Conservation (phyloP, 2,113 vertebrate species). For the Nanger granti region DNA sequence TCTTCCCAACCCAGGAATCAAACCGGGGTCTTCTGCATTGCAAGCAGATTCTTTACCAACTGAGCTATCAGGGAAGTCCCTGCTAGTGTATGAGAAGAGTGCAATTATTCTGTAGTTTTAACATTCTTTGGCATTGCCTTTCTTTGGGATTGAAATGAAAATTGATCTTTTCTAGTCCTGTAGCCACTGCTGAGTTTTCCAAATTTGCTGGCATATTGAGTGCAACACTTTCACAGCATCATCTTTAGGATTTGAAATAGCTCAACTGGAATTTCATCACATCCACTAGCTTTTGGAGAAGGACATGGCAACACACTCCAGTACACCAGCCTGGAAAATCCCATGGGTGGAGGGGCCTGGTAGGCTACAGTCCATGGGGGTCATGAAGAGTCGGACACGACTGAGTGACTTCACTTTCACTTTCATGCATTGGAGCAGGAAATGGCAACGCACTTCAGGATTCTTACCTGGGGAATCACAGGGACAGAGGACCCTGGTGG, state of each 20-base stretch:
- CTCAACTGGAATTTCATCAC: neutral
- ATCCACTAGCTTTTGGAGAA: neutral
- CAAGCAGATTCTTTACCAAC: neutral
- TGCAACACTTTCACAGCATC: neutral
- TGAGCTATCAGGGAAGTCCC: neutral
- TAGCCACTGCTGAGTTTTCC: neutral
- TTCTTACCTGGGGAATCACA: no score
- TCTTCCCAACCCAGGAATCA: neutral
- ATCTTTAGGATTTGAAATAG: neutral
- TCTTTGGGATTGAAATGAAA: neutral
- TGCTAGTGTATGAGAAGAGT: neutral
- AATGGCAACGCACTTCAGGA: no score
- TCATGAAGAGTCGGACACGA: no score
- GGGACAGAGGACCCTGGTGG: no score
- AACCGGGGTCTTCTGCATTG: neutral
- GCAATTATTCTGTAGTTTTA: neutral
- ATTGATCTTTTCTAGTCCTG: neutral
- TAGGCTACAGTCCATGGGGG: no score
- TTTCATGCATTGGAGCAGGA: no score
- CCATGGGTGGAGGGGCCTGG: no score
- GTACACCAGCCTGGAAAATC: neutral
- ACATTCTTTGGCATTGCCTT: neutral
- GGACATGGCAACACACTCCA: neutral
- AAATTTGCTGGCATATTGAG: neutral
- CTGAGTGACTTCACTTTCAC: no score